phyloP scores from a whole-genome alignment of 2,113 vertebrate species.

The Cinclus cinclus region DNA sequence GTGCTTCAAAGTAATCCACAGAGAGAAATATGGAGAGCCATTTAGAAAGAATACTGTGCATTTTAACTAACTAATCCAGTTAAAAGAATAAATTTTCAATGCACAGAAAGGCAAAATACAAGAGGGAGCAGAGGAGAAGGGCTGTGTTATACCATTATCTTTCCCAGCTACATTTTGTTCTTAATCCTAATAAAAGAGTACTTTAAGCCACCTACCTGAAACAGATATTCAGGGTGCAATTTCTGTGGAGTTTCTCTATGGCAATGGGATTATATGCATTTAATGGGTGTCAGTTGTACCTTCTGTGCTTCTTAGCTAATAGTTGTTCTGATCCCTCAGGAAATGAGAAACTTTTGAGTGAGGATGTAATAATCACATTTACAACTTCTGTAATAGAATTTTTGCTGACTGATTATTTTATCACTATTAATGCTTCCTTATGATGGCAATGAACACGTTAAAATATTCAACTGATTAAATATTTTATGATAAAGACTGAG shows the following conservation, averaged over 20 bases:
- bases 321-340: constrained; percentile 56
- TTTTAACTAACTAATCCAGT: constrained; percentile 40
- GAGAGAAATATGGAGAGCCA: background rate
- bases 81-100: constrained; percentile 16
- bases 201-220: background rate
- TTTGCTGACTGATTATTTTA: constrained; percentile 76
- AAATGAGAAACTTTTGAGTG: constrained; percentile 68
- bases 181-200: background rate
- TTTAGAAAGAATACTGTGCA: constrained; percentile 11
- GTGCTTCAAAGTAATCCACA: constrained; percentile 12
- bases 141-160: background rate
- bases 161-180: background rate
- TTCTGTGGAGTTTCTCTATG: background rate
- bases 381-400: constrained; percentile 64
- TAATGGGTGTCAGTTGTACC: constrained; percentile 41
- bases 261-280: background rate
- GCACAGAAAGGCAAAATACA: background rate
- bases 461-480: constrained; percentile 71
- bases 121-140: background rate
- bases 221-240: background rate
- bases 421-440: constrained; percentile 71
- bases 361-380: constrained; percentile 60
- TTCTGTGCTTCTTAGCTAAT: constrained; percentile 47
- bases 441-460: constrained; percentile 68
- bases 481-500: constrained; percentile 62